Evolutionary conservation across 2,797 vertebrate species (phyloP).

Genomic region (Luscinia megarhynchos): DNA sequence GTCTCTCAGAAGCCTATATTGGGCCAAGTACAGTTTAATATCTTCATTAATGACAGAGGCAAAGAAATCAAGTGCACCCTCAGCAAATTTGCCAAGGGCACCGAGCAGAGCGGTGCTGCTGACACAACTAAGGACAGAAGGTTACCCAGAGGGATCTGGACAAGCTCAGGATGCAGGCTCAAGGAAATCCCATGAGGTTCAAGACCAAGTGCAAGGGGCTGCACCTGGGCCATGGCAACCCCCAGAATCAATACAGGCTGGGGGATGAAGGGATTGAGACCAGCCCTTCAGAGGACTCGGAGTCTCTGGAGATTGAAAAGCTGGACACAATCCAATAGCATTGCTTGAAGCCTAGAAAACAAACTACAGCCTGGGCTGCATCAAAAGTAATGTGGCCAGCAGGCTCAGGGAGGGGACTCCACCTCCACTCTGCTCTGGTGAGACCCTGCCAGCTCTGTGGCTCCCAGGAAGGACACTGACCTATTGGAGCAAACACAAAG

Average conservation of each 20-base stretch:
- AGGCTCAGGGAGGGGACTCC: neutral
- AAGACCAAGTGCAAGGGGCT: neutral
- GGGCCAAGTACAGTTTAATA: neutral
- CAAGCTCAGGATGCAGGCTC: neutral
- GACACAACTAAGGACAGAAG: rapidly evolving
- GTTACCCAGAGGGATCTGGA: neutral
- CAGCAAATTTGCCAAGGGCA: neutral
- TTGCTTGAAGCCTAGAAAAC: neutral
- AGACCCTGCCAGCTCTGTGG: neutral
- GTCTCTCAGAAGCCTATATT: neutral
- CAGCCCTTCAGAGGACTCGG: neutral
- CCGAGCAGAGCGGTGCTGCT: neutral
- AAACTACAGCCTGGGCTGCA: neutral
- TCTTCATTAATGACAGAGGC: neutral
- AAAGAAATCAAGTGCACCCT: neutral
- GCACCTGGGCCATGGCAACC: neutral
- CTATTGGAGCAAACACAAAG: neutral
- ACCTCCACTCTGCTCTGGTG: rapidly evolving
- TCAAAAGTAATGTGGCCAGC: neutral
- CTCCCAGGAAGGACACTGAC: neutral
- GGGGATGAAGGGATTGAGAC: neutral
- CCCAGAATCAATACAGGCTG: neutral
- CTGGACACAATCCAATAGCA: neutral
- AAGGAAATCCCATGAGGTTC: neutral
- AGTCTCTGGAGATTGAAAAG: neutral